Evolutionary conservation across 2,113 vertebrate genomes (phyloP), one percentile per base, ranked within the genome.

Genomic region (Pardalotus punctatus): DNA sequence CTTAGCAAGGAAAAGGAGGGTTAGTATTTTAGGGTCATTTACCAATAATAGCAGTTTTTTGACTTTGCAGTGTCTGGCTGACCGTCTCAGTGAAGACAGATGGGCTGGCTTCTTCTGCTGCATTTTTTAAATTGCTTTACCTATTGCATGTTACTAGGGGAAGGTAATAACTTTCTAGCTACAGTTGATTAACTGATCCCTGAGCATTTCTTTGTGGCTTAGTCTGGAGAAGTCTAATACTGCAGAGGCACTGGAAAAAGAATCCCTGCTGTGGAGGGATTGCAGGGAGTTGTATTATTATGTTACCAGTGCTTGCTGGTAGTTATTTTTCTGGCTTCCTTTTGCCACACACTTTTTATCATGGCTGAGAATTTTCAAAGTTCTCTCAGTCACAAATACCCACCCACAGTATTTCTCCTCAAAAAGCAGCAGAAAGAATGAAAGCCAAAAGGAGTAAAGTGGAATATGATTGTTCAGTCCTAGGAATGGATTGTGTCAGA

Each of bases 191-290:
- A 73, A 36, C 14, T 36, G 28, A 38, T 57, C 11, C 16, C 58
- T 25, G 11, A 53, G 14, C 18, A 15, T 86, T 95, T 93, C 18
- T 87, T 56, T 74, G 29, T 57, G 36, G 23, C 33, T 76, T 76
- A 48, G 29, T 91, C n/a, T 81, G 48, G 23, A 35, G 53, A 89
- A 94, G 14, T 60, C 40, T 91, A 79, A 61, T 81, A 21, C 51
- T 81, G 27, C 29, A 81, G 66, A 77, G 48, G 53, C 43, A 21
- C 3, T 60, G 38, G 51, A 38, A 76, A 69, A 93, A 58, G 9
- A 91, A 50, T 60, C 21, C 17, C 64, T 90, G 42, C 43, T 78
- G 48, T 73, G 51, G 29, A 81, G 15, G 7, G 27, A 28, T 48
- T 79, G 28, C 43, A 72, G 53, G 28, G 28, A 64, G 7, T 78